Evolutionary conservation across 2,888 invertebrate genomes (phyloP).

Genomic region (Muschampia plurimacula): DNA sequence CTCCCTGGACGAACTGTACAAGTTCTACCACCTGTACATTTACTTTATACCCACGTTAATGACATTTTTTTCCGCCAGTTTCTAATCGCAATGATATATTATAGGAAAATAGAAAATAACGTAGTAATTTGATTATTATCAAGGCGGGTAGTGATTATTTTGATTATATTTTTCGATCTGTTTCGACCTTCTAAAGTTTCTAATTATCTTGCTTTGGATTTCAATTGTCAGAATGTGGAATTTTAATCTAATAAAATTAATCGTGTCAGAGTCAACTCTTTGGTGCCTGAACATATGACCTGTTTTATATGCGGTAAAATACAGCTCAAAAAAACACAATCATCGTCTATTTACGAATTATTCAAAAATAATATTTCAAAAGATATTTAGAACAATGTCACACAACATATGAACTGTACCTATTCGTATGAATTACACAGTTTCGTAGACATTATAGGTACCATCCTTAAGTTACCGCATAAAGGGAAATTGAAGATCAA

Average conservation of each 20-base stretch:
- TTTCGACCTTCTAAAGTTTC: conserved; percentile 73
- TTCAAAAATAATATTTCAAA: no score
- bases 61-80: conserved; percentile 69
- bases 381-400: no score
- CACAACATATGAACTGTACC: no score
- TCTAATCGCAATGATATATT: conserved; percentile 69
- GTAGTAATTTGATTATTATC: conserved; percentile 67
- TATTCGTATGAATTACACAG: no score
- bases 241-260: conserved; percentile 78
- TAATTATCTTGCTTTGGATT: conserved; percentile 77
- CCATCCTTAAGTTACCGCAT: background rate
- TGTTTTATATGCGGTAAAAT: no score
- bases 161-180: conserved; percentile 74
- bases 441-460: no score
- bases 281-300: no score
- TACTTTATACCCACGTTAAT: conserved; percentile 67
- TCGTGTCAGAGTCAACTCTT: conserved; percentile 51
- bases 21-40: no score
- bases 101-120: conserved; percentile 64
- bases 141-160: conserved; percentile 74
- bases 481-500: background rate
- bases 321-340: no score
- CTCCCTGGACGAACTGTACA: no score
- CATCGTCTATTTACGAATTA: no score
- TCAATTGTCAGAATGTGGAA: conserved; percentile 79